These are phyloP conservation scores for Nomada flava DNA, from an alignment of 2,888 invertebrate genomes.

Conservation along the genomic window DNA sequence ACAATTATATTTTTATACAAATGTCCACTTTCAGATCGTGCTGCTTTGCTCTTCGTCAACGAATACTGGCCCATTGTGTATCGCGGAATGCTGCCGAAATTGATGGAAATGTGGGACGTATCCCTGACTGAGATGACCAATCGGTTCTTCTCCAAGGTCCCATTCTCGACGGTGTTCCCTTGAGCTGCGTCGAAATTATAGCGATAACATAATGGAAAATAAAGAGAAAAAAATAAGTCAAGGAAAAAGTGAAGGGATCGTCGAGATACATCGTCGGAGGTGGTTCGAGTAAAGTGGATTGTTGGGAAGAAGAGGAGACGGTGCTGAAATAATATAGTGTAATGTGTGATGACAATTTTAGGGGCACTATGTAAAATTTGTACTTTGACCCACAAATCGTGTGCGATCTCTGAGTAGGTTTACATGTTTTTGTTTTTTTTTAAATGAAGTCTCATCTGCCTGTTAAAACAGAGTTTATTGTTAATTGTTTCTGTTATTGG, in stretches of 20 bases:
- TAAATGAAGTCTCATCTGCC: not conserved
- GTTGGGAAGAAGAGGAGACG: not conserved
- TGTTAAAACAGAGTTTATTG: not conserved
- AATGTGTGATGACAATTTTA: not conserved
- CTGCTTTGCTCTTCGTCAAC: slow-evolving; percentile 86
- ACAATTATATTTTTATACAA: not conserved
- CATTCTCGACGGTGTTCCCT: slow-evolving; percentile 79
- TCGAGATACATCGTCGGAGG: not conserved
- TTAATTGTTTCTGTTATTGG: slow-evolving; percentile 33
- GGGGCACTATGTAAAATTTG: slow-evolving; percentile 10
- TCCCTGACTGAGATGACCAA: slow-evolving; percentile 85
- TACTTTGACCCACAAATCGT: not conserved
- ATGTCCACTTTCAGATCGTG: slow-evolving; percentile 84
- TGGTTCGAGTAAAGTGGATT: not conserved
- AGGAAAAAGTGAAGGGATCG: not conserved
- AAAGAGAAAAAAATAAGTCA: not conserved
- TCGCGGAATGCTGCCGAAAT: slow-evolving; percentile 86
- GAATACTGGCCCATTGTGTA: slow-evolving; percentile 87
- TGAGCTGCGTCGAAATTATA: slow-evolving; percentile 43
- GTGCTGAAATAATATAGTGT: not conserved
- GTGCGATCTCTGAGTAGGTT: not conserved
- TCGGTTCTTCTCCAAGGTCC: slow-evolving; percentile 84
- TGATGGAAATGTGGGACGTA: slow-evolving; percentile 86
- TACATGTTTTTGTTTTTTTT: not conserved
- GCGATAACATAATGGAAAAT: slow-evolving; percentile 7